Evolutionary conservation across 2,888 invertebrate genomes (phyloP), one percentile per base, ranked within the genome.

Genomic region (Gasteruption jaculator): DNA sequence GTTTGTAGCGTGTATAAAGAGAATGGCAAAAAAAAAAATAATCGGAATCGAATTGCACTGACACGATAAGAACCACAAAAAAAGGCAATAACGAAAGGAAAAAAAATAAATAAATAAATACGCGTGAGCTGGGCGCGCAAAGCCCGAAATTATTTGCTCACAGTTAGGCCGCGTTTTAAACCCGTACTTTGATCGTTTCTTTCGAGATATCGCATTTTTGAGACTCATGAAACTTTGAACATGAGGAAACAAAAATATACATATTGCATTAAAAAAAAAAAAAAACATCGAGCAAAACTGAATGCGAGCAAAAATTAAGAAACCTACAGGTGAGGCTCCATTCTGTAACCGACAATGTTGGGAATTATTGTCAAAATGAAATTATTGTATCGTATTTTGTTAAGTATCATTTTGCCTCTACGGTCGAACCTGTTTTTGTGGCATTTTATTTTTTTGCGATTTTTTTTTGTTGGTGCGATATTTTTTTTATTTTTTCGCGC

Each of bases 111-210:
- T 57, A 54, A 40, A 43, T 43, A 42, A 46, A 45, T 38, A 47
- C 58, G 60, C 60, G n/a, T 61, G 64, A 68, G 65, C 63, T 67
- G 68, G 70, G 70, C 70, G 70, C 68, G 70, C 70, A 71, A 71
- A 59, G 70, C 70, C 69, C 65, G 57, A 61, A 49, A 36, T 53
- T 32, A 45, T 60, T 5, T 45, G 66, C 68, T 68, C 66, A 60
- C 43, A 44, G 45, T 50, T 63, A 67, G 68, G 64, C 63, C 70
- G 70, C 68, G 70, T 62, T 66, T 58, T 68, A 68, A 70, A 69
- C 65, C 68, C 68, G 68, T 49, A 53, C 47, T 42, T 44, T 20
- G n/a, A n/a, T n/a, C n/a, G n/a, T n/a, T n/a, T n/a, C n/a, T n/a
- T n/a, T n/a, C n/a, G n/a, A n/a, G n/a, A n/a, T n/a, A n/a, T n/a